A percentile compares a stretch with the other conserved stretches of the same genome.
Conservation (phyloP, 2,888 invertebrate genomes). For the Gerosis bhagava region DNA sequence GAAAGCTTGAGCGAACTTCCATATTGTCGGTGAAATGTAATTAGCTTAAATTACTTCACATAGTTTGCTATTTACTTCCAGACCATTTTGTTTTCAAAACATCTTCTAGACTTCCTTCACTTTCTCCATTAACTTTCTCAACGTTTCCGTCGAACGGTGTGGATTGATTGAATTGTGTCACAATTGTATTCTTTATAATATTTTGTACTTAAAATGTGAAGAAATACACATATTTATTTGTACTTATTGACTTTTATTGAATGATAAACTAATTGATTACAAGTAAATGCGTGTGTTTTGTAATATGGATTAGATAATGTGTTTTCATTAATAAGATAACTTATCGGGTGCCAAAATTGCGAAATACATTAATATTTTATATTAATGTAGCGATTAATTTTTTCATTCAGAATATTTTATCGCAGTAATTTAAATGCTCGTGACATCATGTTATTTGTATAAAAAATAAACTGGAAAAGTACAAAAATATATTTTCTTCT, state of each 20-base stretch:
- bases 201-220: no score
- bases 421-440: no score
- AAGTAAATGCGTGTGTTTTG: constrained; percentile 13
- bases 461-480: no score
- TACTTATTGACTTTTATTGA: no score
- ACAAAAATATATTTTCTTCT: no score
- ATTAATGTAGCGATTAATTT: no score
- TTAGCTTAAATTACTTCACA: constrained; percentile 23
- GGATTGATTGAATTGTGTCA: constrained; percentile 27
- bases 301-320: neutral
- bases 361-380: no score
- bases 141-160: constrained; percentile 21
- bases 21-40: constrained; percentile 18
- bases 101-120: constrained; percentile 24
- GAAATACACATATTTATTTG: no score
- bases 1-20: constrained; percentile 17
- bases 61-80: constrained; percentile 22
- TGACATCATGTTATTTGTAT: no score
- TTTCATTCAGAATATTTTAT: no score
- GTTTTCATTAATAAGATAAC: constrained; percentile 4
- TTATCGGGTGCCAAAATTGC: no score
- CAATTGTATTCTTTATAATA: constrained; percentile 21
- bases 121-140: constrained; percentile 25
- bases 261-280: no score
- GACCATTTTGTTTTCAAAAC: constrained; percentile 26